Percentiles rank a stretch among this genome's conserved stretches.
Evolutionary conservation across 2,797 vertebrate species (phyloP).

Genomic region (Sebastes hubbsi): DNA sequence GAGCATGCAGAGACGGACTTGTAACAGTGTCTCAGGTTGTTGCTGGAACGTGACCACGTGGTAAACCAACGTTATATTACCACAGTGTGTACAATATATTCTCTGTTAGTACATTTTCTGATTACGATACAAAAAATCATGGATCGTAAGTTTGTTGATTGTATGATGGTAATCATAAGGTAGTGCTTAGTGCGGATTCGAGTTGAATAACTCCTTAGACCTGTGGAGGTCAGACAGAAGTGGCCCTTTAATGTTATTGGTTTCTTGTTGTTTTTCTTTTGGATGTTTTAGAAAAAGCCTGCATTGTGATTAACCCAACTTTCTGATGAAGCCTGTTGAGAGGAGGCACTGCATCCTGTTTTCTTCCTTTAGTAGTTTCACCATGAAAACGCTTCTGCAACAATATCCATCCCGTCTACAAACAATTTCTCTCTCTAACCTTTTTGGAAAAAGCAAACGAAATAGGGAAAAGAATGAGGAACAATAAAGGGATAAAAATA

Average conservation of each 20-base stretch:
- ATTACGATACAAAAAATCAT: too few species aligned
- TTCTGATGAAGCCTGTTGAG: not conserved
- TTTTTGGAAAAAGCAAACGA: not conserved
- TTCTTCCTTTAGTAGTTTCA: not conserved
- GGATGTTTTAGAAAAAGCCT: not conserved
- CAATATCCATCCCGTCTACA: not conserved
- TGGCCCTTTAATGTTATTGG: not conserved
- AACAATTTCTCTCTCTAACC: not conserved
- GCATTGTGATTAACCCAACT: not conserved
- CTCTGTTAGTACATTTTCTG: not conserved
- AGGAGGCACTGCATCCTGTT: not conserved
- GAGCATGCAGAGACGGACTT: not conserved
- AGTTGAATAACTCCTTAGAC: not conserved
- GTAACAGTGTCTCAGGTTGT: not conserved
- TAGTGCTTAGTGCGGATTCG: not conserved
- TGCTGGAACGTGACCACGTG: not conserved
- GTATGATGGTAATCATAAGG: not conserved
- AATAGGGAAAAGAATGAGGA: too few species aligned
- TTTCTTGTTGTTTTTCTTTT: not conserved
- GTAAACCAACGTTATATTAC: too few species aligned
- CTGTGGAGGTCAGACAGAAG: not conserved
- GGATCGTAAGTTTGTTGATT: not conserved
- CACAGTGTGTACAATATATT: not conserved
- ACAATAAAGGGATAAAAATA: too few species aligned
- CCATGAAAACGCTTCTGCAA: not conserved